Base-by-base conservation (phyloP, 1,140 invertebrate species). In the Pantala flavescens region DNA sequence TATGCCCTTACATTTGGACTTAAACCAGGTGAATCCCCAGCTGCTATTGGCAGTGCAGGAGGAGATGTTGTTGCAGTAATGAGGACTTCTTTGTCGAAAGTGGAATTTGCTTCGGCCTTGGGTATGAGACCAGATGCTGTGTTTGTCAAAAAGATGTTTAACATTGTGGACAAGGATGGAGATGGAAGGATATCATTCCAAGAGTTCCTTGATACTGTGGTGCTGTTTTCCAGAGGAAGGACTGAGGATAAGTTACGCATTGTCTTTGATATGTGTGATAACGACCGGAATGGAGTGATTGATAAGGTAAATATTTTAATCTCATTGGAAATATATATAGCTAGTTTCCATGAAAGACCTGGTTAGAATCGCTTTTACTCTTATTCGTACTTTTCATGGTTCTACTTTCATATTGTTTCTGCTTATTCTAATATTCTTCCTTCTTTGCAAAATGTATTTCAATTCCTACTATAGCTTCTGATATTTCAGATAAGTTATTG, bases 91-190 rank as follows among this genome's bases (percentile, higher is more conserved):
- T 82, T 98, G 71, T 96, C 95, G 0, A 95, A 97, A 84, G 89
- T 91, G 49, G 98, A 99, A 84, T 99, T 99, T 84, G 98, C 98
- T 0, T 94, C 93, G 75, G 97, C 98, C 0, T 84, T 99, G 7
- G 97, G 97, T 23, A 98, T 99, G 95, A 95, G 95, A 83, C 85
- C 92, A 0, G 93, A 97, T 80, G 97, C 96, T 24, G 91, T 99
- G 16, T 99, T 99, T 83, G 97, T 99, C 0, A 93, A 96, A 77
- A 95, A 98, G 84, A 99, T 99, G 97, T 99, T 99, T 81, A 97
- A 97, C 78, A 96, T 98, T 78, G 96, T 98, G 0, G 96, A 99
- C 82, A 97, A 97, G 79, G 95, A 98, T 82, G 88, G 94, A 71
- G 96, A 98, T 82, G 95, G 96, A 0, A 87, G 94, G 78, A 98